Conservation (phyloP, 2,888 invertebrate species). For the Abrostola tripartita region DNA sequence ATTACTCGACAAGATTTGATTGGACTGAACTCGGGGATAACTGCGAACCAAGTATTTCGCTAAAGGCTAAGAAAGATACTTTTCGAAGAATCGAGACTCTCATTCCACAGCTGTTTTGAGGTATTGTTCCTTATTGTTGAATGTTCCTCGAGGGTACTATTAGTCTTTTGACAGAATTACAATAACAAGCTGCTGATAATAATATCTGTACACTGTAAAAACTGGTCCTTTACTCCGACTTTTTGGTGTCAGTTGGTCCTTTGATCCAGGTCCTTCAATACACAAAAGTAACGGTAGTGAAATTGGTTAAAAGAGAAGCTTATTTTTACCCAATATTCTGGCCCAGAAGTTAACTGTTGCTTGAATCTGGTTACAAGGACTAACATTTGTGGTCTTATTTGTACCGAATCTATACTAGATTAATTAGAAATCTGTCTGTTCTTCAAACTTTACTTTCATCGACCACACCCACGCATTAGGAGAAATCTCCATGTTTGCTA, state of each 20-base stretch:
- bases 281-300: no score
- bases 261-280: no score
- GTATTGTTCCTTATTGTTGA: conserved; percentile 31
- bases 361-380: no score
- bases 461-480: neutral
- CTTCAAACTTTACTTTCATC: neutral
- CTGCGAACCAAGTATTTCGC: conserved; percentile 39
- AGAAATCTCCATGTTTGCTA: neutral
- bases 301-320: no score
- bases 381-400: neutral
- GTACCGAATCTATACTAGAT: no score
- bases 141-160: conserved; percentile 50
- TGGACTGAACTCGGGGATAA: conserved; percentile 36
- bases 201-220: conserved; percentile 3
- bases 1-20: conserved; percentile 57
- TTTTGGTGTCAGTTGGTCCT: no score
- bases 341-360: no score
- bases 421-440: neutral
- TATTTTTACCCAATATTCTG: no score
- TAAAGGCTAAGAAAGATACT: conserved; percentile 43
- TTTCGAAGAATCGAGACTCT: conserved; percentile 8
- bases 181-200: no score
- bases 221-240: conserved; percentile 24
- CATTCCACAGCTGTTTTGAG: conserved; percentile 12
- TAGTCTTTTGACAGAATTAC: conserved; percentile 20